Conservation (phyloP, 2,797 vertebrate genomes). For the Nannoperca australis region DNA sequence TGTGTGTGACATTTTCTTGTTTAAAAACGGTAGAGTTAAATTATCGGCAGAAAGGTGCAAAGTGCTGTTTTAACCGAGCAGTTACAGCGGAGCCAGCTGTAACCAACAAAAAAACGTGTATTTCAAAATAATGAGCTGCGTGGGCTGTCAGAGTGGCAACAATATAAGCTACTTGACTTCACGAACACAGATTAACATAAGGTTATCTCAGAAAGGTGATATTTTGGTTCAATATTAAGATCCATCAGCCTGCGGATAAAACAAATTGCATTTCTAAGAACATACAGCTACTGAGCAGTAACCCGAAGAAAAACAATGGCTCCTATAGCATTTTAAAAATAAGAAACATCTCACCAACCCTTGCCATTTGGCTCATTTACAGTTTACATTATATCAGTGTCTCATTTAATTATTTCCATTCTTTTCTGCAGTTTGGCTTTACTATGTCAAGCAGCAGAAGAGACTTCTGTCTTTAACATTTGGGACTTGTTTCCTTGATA, state of each 20-base stretch:
- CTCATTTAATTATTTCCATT: constrained; percentile 11
- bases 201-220: constrained; percentile 26
- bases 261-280: constrained; percentile 14
- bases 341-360: background rate
- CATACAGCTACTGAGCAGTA: background rate
- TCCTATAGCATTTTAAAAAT: background rate
- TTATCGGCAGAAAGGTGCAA: background rate
- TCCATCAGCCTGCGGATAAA: background rate
- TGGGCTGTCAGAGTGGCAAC: constrained; percentile 24
- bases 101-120: constrained; percentile 5
- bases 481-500: background rate
- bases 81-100: background rate
- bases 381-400: background rate
- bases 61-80: constrained; percentile 14
- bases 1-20: background rate
- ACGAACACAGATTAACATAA: constrained; percentile 22
- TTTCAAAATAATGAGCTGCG: constrained; percentile 37
- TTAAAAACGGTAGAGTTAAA: background rate
- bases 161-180: constrained; percentile 19
- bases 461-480: too few relatives aligned
- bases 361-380: constrained; percentile 21
- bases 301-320: background rate
- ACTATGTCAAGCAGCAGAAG: background rate
- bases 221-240: constrained; percentile 31
- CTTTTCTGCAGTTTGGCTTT: background rate